Evolutionary conservation across 2,888 invertebrate species (phyloP), one percentile per base, ranked within the genome.

Genomic region (Dichetophora obliterata): DNA sequence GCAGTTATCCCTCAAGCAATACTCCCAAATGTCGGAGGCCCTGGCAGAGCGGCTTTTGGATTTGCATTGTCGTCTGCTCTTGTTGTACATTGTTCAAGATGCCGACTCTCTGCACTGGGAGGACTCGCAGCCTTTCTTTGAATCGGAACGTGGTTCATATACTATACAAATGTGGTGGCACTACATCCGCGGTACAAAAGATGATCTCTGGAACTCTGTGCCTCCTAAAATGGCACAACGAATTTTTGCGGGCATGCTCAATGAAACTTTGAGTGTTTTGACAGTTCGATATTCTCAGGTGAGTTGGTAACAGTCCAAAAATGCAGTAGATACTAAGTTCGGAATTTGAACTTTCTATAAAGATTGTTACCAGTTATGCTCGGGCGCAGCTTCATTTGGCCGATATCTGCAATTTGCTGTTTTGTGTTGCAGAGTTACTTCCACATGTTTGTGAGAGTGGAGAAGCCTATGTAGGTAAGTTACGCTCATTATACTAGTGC

Each of bases 111-210:
- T 95, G 52, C 92, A 94, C 79, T 95, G 95, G 92, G 93, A 94
- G 81, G 92, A 92, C 77, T 91, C 91, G 59, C 89, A 90, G 0
- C 90, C 92, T 0, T 94, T 94, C 83, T 93, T 93, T 82, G 93
- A 94, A 86, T 92, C 92, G 0, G 94, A 95, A 85, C 90, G 94
- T 16, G 95, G 95, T 3, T 95, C 95, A 3, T 95, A 95, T 57
- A 93, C 94, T 1, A 92, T 95, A 79, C 95, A 95, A 85, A 96
- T 95, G 92, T 96, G 96, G 96, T 95, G 95, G 95, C 91, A 95
- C 27, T 96, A 96, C 85, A 94, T 96, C 89, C 76, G 84, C 93
- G 95, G 95, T 5, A 95, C 94, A 52, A 93, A 92, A 84, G 92
- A 94, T 82, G 95, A 96, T 89, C 90, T 96, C 54, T 96, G 96